These are phyloP conservation scores for Laterallus jamaicensis DNA, from an alignment of 2,113 vertebrate genomes.

Conservation along the genomic window DNA sequence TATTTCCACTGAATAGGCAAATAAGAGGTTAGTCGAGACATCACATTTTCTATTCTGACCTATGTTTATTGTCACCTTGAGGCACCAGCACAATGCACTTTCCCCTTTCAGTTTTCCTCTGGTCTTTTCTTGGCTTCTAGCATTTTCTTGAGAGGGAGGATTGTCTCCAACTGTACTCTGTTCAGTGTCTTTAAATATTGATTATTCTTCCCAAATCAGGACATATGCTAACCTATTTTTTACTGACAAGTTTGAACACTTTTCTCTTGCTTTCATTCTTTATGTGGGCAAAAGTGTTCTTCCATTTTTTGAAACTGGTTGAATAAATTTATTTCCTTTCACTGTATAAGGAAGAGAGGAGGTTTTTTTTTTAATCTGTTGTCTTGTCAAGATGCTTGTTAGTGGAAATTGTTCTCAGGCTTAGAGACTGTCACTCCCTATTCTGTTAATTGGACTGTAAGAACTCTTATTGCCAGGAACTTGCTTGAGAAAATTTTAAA, in stretches of 20 bases:
- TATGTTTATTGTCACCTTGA: neutral
- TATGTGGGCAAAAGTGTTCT: neutral
- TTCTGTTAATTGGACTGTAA: neutral
- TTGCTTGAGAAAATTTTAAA: slow-evolving; percentile 8
- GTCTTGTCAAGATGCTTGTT: neutral
- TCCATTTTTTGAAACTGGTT: neutral
- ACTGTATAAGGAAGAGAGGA: neutral
- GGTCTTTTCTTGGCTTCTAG: neutral
- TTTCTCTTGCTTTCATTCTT: neutral
- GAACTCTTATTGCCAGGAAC: neutral
- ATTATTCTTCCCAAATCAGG: neutral
- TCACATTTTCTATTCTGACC: neutral
- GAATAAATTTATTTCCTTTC: neutral
- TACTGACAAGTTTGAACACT: neutral
- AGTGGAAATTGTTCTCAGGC: neutral
- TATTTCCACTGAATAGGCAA: neutral
- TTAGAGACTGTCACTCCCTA: neutral
- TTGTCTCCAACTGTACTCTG: neutral
- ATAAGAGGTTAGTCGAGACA: neutral
- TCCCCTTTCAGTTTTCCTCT: neutral
- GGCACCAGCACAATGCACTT: neutral
- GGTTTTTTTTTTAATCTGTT: neutral
- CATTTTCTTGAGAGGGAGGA: neutral
- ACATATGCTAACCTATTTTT: neutral
- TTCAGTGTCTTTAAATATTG: slow-evolving; percentile 20